Base-by-base conservation (phyloP, 2,113 vertebrate genomes). In the Mionectes macconnelli region DNA sequence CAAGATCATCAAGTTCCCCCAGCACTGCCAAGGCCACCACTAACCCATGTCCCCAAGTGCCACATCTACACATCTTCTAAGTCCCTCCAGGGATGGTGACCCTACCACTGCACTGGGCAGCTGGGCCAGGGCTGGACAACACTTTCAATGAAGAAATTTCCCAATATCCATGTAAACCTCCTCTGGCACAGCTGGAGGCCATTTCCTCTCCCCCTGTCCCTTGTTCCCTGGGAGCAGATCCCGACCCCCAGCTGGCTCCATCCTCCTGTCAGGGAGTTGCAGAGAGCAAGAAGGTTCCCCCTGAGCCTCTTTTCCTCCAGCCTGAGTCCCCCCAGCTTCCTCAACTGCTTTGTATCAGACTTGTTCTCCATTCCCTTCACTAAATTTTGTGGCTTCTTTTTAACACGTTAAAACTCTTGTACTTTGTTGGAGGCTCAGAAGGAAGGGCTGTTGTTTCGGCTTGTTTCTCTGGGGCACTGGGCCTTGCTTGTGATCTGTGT, bases 241-340 rank as follows among this genome's bases (percentile, higher is more conserved):
- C 39, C 0, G 17, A 60, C 16, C 14, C 18, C 7, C 28, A 11
- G 20, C 11, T 2, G 8, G 30, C 40, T 68, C 20, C 1, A 1
- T 6, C 4, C 30, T 75, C 21, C 53, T 47, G 17, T 35, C 70
- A 55, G 40, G 28, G 62, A 47, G 3, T 3, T 76, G 16, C 8
- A 28, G 1, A 75, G 62, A 76, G 0, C 1, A 12, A n/a, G 12
- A 64, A 49, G 25, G 17, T 45, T 2, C 63, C 30, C 28, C 63
- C 30, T 49, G 45, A 49, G 23, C 66, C 33, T 49, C 24, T 45
- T 47, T n/a, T 67, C 25, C 44, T 67, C 52, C 62, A 39, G 39
- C 10, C 62, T 89, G 78, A 53, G 45, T 6, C 4, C 37, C 25
- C 24, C 14, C 3, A 62, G 63, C 63, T 66, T 14, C 40, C 14